Percentiles rank a stretch among this genome's conserved stretches.
phyloP scores from a whole-genome alignment of 2,797 vertebrate genomes.

The Distichodus sexfasciatus region DNA sequence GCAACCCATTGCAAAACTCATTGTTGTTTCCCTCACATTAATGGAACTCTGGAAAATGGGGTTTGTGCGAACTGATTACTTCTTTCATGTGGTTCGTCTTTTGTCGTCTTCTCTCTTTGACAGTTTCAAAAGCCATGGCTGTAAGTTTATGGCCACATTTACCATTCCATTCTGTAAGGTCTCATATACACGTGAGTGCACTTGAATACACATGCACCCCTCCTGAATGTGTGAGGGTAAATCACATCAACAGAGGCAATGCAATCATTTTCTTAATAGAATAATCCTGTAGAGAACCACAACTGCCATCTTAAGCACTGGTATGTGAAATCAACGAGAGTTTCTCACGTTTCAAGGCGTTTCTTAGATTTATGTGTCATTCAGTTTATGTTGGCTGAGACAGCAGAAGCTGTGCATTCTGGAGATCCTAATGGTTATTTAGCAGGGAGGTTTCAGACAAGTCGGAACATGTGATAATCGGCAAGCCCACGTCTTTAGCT shows the following conservation, averaged over 20 bases:
- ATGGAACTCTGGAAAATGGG: neutral
- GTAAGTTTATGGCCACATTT: conserved; percentile 23
- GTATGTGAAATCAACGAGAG: neutral
- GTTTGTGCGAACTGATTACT: neutral
- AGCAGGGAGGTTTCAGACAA: neutral
- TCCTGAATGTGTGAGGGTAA: neutral
- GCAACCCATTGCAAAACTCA: neutral
- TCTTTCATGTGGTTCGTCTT: too few relatives aligned
- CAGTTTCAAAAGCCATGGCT: neutral
- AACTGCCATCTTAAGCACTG: neutral
- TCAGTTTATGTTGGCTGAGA: neutral
- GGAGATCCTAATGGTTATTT: neutral
- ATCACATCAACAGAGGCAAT: neutral
- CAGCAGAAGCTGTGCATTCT: neutral
- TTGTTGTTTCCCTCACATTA: neutral
- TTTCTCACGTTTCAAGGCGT: neutral
- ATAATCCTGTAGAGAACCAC: neutral
- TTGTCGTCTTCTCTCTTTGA: neutral
- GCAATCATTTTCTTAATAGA: neutral
- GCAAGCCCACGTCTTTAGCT: neutral
- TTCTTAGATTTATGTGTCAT: neutral
- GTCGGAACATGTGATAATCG: conserved; percentile 5
- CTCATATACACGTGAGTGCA: conserved; percentile 7
- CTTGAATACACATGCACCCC: neutral
- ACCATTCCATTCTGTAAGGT: neutral